Base-by-base conservation (phyloP, 2,888 invertebrate species). In the Biston stratarius region DNA sequence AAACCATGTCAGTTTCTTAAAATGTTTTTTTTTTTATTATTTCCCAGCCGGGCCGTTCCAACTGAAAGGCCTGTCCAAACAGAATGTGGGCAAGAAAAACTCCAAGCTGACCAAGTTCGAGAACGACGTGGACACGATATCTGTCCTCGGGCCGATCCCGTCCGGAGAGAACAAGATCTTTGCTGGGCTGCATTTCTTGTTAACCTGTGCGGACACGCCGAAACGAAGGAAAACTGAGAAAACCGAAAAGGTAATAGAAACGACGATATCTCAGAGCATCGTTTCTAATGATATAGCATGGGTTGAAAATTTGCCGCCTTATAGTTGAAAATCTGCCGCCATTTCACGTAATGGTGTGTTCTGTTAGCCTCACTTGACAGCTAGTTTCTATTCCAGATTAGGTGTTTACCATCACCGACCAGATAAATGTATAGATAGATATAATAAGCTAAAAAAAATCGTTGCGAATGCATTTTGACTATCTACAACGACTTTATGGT, bases 61-160 rank as follows among this genome's bases (percentile, higher is more conserved):
- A 71, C 83, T 94, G 1, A 95, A 95, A 81, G 94, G 95, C 5
- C 94, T 94, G 0, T 91, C 94, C 0, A 93, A 94, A 70, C 94
- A 93, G 70, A 94, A 90, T 71, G 87, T 91, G 11, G 93, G 94
- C 74, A 94, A 94, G 83, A 94, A 94, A 76, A 91, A 92, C 76
- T 94, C 93, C 0, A 94, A 94, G 67, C 79, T 93, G 33, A 88
- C 87, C 1, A 94, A 94, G 77, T 90, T 92, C 34, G 94, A 94
- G 60, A 92, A 92, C 67, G 93, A 94, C 61, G 89, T 83, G 7
- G 92, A 93, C 58, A 93, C 94, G 0, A 85, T 94, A 0, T 86
- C 89, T 0, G 82, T 84, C 0, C 81, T 95, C 1, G 96, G 96
- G 0, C 95, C 95, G 0, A 94, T 96, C 15, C 95, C 95, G 71